Base-by-base conservation (phyloP, 2,797 vertebrate species). In the Melanotaenia nigrans region DNA sequence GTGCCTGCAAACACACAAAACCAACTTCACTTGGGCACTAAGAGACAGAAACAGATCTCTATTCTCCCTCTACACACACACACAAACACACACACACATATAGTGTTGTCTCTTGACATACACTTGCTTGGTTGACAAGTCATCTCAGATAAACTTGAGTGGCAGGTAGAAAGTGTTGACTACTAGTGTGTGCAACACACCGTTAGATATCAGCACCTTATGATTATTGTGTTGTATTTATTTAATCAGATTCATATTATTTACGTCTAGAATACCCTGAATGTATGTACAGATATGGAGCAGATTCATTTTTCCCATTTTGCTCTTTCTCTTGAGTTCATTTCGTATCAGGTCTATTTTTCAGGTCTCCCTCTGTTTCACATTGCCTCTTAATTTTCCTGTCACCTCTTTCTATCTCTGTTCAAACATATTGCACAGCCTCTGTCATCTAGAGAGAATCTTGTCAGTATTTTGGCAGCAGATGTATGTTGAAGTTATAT, bases 91-190 rank as follows among this genome's bases (percentile, higher is more conserved):
- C 74, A 68, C 74, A 67, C 58, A 72, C 71, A 59, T 71, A 68
- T 72, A 63, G 40, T 49, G 57, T 60, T 83, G 85, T 89, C 90
- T 90, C 87, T 80, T 86, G 90, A 88, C 84, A 86, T 82, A 83
- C 82, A 85, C 87, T 92, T 79, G 73, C 90, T 86, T 87, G 89
- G 89, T 89, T 92, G 91, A 90, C 91, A 89, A 92, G 91, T 92
- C 91, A 89, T 92, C 91, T 90, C 83, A 89, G 93, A 94, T 94
- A 94, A 94, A 92, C 81, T 51, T 92, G 93, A 95, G 85, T 93
- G 93, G 91, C 93, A 92, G 92, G 84, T 89, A 33, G 89, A 83
- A 89, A 92, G 91, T 92, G 92, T 91, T 89, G 92, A 85, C 88
- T 90, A 80, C 81, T 60, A 78, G 83, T 85, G 85, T 85, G 79